A percentile compares a stretch with the other conserved stretches of the same genome.
phyloP scores from a whole-genome alignment of 37 sponge, comb jelly and placozoan genomes.

The Mnemiopsis leidyi region DNA sequence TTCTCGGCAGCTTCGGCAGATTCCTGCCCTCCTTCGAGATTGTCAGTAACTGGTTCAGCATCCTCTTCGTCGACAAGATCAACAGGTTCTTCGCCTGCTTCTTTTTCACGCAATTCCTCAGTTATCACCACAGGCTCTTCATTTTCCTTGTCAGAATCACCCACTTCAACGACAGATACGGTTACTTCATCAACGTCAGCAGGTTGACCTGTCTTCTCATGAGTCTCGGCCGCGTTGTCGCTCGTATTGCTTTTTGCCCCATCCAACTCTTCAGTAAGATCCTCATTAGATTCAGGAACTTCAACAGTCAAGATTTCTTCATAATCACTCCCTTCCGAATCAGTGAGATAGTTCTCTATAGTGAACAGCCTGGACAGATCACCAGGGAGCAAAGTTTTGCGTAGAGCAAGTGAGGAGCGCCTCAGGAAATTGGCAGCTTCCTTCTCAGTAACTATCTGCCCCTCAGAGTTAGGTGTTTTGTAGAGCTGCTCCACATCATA shows the following conservation, averaged over 20 bases:
- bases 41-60: background rate
- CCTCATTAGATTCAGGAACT: background rate
- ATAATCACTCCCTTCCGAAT: background rate
- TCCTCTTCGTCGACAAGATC: background rate
- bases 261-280: background rate
- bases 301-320: background rate
- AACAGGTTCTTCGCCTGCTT: background rate
- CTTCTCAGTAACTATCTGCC: background rate
- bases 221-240: background rate
- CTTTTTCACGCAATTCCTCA: background rate
- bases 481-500: slow-evolving; percentile 1
- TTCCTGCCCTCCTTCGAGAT: background rate
- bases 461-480: background rate
- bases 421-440: slow-evolving; percentile 1
- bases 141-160: background rate
- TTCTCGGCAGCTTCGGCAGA: background rate
- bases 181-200: background rate
- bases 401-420: background rate
- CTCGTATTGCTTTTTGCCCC: background rate
- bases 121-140: background rate
- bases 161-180: background rate
- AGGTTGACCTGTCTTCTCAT: background rate
- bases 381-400: slow-evolving; percentile 16
- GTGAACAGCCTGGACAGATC: slow-evolving; percentile 50
- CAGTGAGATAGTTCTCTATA: background rate